Base-by-base conservation (phyloP, 2,888 invertebrate species). In the Sarcophaga carnaria region DNA sequence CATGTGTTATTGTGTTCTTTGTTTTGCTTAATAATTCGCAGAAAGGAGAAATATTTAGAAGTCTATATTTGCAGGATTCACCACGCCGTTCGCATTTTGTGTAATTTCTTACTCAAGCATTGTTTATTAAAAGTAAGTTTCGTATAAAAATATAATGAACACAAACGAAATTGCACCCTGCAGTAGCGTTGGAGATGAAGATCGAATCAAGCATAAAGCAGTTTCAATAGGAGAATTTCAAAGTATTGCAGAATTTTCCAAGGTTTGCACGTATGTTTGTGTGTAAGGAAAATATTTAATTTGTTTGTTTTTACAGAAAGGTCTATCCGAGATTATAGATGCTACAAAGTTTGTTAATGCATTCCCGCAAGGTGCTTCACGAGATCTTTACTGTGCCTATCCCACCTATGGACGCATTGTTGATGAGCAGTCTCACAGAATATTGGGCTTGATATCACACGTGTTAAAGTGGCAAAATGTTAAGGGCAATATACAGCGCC, bases 381-480 rank as follows among this genome's bases (percentile, higher is more conserved):
- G 96, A 91, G 95, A 96, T 90, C 95, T 96, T 85, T 97, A 97
- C 91, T 95, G 95, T 76, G 96, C 97, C n/a, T 96, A 96, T 92
- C 95, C 96, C 6, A 95, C 96, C 22, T 98, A 97, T 91, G 95
- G 95, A 60, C 94, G 95, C 88, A 94, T 96, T 10, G 94, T 96
- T 89, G 95, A 95, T 85, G 92, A 94, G 69, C 95, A 97, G 91
- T 95, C 95, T 5, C 94, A 95, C 88, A 95, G 95, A 90, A 94
- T 97, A 70, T 92, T 96, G 60, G 94, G 94, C 89, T 90, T 95
- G 90, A 95, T 95, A 91, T 94, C 95, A 89, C 91, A 94, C 91
- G 93, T 95, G 89, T 89, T 96, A 88, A 92, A 94, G 89, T 92
- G 94, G 84, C 94, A 95, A 86, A 94, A 95, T 54, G 91, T 95